Percentiles rank a stretch among this genome's conserved stretches.
phyloP scores from a whole-genome alignment of 2,797 vertebrate species.

The Microctenopoma stevenorrisi region DNA sequence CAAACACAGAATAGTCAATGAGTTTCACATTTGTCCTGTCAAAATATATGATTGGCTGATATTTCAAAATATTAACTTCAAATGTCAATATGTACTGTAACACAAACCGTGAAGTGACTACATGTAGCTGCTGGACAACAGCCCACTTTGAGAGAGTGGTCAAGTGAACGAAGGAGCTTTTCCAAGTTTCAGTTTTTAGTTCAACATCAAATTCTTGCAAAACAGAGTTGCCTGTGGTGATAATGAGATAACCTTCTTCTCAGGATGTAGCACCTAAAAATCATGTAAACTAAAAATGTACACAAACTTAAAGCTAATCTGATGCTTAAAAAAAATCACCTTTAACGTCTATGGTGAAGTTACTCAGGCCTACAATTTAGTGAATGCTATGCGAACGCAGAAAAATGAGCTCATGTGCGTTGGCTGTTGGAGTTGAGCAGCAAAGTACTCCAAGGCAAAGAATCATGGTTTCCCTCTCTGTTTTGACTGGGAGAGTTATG shows the following conservation, averaged over 20 bases:
- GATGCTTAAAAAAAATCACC: conserved; percentile 17
- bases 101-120: conserved; percentile 76
- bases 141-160: conserved; percentile 70
- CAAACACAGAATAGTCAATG: conserved; percentile 67
- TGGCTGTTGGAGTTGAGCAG: conserved; percentile 51
- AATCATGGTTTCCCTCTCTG: conserved; percentile 67
- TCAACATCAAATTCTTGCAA: conserved; percentile 64
- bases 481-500: conserved; percentile 79
- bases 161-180: conserved; percentile 48
- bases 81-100: conserved; percentile 82
- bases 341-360: conserved; percentile 26
- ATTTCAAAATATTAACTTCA: conserved; percentile 75
- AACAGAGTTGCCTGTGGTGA: conserved; percentile 51
- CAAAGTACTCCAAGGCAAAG: conserved; percentile 44
- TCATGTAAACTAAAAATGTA: conserved; percentile 42
- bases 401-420: conserved; percentile 57
- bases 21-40: conserved; percentile 73
- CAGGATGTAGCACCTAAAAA: conserved; percentile 53
- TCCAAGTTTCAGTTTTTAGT: conserved; percentile 70
- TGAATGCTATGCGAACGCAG: conserved; percentile 42
- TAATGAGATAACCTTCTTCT: conserved; percentile 66
- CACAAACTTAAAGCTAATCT: conserved; percentile 20
- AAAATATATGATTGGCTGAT: conserved; percentile 74
- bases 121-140: conserved; percentile 77
- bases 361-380: conserved; percentile 43